Evolutionary conservation across 2,888 invertebrate species (phyloP).

Genomic region (Lasioglossum vierecki): DNA sequence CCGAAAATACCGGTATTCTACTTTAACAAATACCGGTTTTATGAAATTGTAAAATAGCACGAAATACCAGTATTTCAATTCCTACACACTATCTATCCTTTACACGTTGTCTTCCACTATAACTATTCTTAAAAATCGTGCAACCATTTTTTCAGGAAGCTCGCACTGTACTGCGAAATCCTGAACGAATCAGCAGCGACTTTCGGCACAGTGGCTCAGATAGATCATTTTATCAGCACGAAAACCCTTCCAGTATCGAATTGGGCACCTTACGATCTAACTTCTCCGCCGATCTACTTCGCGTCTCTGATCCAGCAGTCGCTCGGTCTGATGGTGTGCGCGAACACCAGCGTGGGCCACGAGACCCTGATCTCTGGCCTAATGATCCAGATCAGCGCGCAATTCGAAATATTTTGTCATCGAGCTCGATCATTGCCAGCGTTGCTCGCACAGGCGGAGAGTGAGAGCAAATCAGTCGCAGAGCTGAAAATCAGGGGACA

Average conservation of each 20-base stretch:
- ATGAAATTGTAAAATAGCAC: too few relatives aligned
- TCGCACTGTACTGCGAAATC: slow-evolving; percentile 61
- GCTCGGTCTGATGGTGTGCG: slow-evolving; percentile 46
- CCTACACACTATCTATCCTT: too few relatives aligned
- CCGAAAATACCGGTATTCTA: too few relatives aligned
- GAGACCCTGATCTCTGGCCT: slow-evolving; percentile 73
- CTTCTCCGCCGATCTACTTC: slow-evolving; percentile 25
- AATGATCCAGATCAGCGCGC: slow-evolving; percentile 71
- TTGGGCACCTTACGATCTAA: slow-evolving; percentile 56
- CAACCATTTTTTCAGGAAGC: slow-evolving; percentile 30
- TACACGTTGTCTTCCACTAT: too few relatives aligned
- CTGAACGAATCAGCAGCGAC: slow-evolving; percentile 58
- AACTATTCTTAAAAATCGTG: too few relatives aligned
- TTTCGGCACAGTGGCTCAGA: slow-evolving; percentile 43
- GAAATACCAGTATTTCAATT: too few relatives aligned
- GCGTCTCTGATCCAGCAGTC: slow-evolving; percentile 52
- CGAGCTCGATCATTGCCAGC: slow-evolving; percentile 52
- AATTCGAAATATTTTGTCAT: slow-evolving; percentile 74
- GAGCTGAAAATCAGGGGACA: slow-evolving; percentile 21
- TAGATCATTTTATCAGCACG: slow-evolving; percentile 10
- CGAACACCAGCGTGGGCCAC: slow-evolving; percentile 65
- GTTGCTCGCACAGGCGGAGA: not conserved
- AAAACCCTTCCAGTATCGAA: slow-evolving; percentile 41
- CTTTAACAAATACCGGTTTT: too few relatives aligned
- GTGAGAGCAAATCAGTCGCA: not conserved